Base-by-base conservation (phyloP, 2,797 vertebrate species). In the Florisuga fusca region DNA sequence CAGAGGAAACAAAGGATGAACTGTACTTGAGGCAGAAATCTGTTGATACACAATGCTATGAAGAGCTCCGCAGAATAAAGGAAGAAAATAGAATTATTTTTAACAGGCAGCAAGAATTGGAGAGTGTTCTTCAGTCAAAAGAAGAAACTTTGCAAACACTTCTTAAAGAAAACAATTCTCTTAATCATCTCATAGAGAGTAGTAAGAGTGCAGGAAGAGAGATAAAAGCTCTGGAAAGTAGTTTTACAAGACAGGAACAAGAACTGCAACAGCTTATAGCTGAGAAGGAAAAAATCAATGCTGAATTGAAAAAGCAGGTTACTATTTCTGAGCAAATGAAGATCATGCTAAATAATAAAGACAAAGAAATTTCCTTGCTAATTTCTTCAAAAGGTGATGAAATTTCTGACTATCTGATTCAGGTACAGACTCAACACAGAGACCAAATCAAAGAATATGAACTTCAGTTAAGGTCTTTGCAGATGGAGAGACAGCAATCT, bases 291-390 rank as follows among this genome's bases (percentile, higher is more conserved):
- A 97, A 96, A 75, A 75, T 96, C 13, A 94, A 92, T 9, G 97
- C 97, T 6, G 98, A 98, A 51, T 94, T 98, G 73, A 98, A 98
- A 93, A 99, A 98, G 90, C 99, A 99, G 92, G 84, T 98, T 29
- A 97, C 98, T 11, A 97, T 99, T 90, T 98, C 98, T 41, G 92
- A 98, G 57, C 98, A 99, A n/a, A 97, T 99, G 94, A 99, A 98
- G 89, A 75, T 96, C 18, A 98, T 99, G 53, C 96, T 99, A 45
- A 97, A 97, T 85, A 97, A 97, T 93, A 99, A 99, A 98, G 98
- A 99, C 36, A 91, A 97, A 3, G 99, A 99, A 96, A 99, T 99
- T 85, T 98, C 98, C 9, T 96, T 98, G 54, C 93, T 99, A 11
- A 97, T 99, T 87, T 98, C 98, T 53, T 98, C 98, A 27, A 98